These are phyloP conservation scores for Steatocranus sp. DNA, from an alignment of 2,797 vertebrate species.

Conservation along the genomic window DNA sequence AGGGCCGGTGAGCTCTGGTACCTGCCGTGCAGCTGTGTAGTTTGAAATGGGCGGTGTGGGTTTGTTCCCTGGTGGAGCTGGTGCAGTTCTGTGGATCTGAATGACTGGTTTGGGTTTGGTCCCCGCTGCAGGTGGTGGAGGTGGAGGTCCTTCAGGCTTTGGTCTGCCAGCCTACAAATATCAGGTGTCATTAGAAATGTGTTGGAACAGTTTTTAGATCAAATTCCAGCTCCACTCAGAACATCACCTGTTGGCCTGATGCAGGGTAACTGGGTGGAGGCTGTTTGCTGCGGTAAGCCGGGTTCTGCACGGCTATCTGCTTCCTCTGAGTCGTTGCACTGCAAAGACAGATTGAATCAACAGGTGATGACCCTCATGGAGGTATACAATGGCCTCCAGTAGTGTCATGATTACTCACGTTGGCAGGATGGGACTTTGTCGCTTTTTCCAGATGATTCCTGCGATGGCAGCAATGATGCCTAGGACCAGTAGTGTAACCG, in stretches of 20 bases:
- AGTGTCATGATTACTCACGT: constrained; percentile 27
- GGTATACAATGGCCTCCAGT: background rate
- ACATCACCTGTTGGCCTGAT: constrained; percentile 21
- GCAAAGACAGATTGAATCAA: background rate
- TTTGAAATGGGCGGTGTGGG: constrained; percentile 24
- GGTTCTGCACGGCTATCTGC: background rate
- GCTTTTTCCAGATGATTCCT: constrained; percentile 50
- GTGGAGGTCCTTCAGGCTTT: constrained; percentile 55
- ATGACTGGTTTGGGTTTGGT: constrained; percentile 24
- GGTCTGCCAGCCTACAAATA: constrained; percentile 39
- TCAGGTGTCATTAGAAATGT: background rate
- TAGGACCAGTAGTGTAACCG: constrained; percentile 30
- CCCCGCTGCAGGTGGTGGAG: constrained; percentile 65
- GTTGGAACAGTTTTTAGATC: background rate
- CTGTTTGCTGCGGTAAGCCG: background rate
- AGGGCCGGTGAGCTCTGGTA: background rate
- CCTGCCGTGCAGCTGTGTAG: constrained; percentile 65
- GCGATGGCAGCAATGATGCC: constrained; percentile 21
- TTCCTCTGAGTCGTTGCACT: constrained; percentile 40
- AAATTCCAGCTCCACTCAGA: background rate
- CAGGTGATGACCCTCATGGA: background rate
- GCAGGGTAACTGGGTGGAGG: background rate
- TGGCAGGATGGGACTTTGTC: constrained; percentile 13
- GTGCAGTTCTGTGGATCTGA: constrained; percentile 47
- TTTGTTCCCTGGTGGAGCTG: constrained; percentile 53